These are phyloP conservation scores for Cottoperca gobio DNA, from an alignment of 2,797 vertebrate genomes.

Conservation along the genomic window DNA sequence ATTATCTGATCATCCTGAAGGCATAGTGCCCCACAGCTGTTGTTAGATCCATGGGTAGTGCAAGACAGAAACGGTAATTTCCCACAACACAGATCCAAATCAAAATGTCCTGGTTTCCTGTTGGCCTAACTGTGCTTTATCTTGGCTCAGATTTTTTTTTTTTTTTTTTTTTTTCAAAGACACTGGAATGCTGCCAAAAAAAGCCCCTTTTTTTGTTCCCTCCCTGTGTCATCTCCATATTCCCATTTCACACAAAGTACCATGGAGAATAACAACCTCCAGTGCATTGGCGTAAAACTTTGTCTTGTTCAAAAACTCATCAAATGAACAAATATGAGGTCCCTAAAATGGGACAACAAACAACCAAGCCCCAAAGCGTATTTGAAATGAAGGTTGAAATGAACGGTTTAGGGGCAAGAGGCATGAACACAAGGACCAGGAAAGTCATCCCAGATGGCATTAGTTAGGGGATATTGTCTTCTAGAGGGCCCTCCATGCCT, in stretches of 20 bases:
- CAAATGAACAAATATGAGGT: conserved; percentile 37
- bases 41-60: conserved; percentile 23
- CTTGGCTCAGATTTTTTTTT: conserved; percentile 45
- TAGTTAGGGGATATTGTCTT: conserved; percentile 80
- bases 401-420: conserved; percentile 57
- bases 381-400: conserved; percentile 60
- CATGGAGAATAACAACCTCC: conserved; percentile 29
- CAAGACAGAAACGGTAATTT: conserved; percentile 51
- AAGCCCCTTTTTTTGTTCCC: conserved; percentile 18
- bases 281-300: conserved; percentile 23
- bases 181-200: conserved; percentile 40
- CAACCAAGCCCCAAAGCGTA: conserved; percentile 16
- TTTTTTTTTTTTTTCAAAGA: conserved; percentile 22
- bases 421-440: conserved; percentile 45
- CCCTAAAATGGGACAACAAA: conserved; percentile 36
- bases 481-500: conserved; percentile 71
- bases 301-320: conserved; percentile 34
- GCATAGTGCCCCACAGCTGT: conserved; percentile 40
- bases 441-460: conserved; percentile 75
- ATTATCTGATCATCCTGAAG: conserved; percentile 53
- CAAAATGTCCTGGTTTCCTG: conserved; percentile 58
- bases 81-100: conserved; percentile 58
- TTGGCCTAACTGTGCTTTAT: conserved; percentile 47
- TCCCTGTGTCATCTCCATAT: conserved; percentile 35
- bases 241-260: conserved; percentile 36